Evolutionary conservation across 2,113 vertebrate species (phyloP).

Genomic region (Corapipo altera): DNA sequence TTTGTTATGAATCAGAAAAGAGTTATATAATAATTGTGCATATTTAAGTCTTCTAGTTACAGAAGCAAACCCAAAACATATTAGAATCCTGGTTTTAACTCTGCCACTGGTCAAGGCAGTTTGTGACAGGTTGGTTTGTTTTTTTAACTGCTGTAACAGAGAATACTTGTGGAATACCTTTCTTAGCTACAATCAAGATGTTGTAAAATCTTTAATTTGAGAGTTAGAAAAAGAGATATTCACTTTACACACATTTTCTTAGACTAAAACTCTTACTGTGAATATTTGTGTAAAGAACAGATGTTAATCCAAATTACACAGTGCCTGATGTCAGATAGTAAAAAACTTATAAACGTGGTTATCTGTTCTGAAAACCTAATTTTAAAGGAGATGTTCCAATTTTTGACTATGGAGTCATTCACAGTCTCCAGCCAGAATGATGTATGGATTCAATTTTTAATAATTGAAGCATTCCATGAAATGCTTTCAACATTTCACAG

Average conservation of each 20-base stretch:
- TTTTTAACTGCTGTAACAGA: not conserved
- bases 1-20: not conserved
- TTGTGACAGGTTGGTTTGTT: not conserved
- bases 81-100: not conserved
- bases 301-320: not conserved
- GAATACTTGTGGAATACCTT: not conserved
- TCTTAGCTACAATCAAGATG: not conserved
- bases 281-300: not conserved
- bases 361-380: not conserved
- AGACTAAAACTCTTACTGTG: not conserved
- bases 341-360: not conserved
- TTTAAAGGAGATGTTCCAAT: not conserved
- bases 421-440: not conserved
- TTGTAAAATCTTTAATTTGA: not conserved
- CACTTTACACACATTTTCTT: not conserved
- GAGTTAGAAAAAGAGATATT: not conserved
- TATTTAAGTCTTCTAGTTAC: not conserved
- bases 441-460: not conserved
- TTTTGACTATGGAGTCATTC: not conserved
- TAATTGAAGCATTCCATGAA: not conserved
- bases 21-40: not conserved
- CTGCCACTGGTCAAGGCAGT: not conserved
- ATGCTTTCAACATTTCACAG: not conserved
- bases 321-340: not conserved
- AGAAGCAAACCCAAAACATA: not conserved